Percentiles rank a stretch among this genome's conserved stretches.
Conservation (phyloP, 2,888 invertebrate species). For the Agriopis marginaria region DNA sequence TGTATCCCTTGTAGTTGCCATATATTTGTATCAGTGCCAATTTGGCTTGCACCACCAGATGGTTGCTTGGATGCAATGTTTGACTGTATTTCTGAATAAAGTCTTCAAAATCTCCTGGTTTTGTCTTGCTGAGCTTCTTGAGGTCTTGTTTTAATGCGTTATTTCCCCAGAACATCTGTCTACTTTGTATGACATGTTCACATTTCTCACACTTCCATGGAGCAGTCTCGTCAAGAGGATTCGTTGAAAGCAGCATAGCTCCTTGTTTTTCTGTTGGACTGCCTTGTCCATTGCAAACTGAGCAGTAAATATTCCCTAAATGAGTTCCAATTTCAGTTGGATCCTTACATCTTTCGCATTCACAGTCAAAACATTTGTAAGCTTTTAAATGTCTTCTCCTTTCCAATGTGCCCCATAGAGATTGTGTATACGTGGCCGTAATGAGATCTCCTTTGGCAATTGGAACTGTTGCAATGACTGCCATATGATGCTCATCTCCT, state of each 20-base stretch:
- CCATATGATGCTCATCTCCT: slow-evolving; percentile 86
- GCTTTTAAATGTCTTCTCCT: slow-evolving; percentile 87
- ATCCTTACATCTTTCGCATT: slow-evolving; percentile 89
- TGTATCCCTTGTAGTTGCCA: slow-evolving; percentile 86
- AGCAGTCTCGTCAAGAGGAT: slow-evolving; percentile 87
- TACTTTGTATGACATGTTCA: slow-evolving; percentile 82
- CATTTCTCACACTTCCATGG: slow-evolving; percentile 90
- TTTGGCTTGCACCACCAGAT: slow-evolving; percentile 89
- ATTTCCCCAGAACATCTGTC: slow-evolving; percentile 88
- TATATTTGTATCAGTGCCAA: slow-evolving; percentile 90
- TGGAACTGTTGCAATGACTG: slow-evolving; percentile 88
- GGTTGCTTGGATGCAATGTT: slow-evolving; percentile 89
- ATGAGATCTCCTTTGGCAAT: slow-evolving; percentile 89
- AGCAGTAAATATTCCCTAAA: slow-evolving; percentile 88
- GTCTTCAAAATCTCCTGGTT: slow-evolving; percentile 86
- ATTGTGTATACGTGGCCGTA: slow-evolving; percentile 90
- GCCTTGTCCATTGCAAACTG: slow-evolving; percentile 85
- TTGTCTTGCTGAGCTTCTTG: slow-evolving; percentile 80
- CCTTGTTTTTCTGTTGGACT: slow-evolving; percentile 53
- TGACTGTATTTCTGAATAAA: slow-evolving; percentile 88
- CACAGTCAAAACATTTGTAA: slow-evolving; percentile 90
- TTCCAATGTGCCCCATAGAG: slow-evolving; percentile 89
- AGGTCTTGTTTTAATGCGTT: slow-evolving; percentile 88
- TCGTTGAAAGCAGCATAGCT: slow-evolving; percentile 85
- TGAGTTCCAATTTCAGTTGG: slow-evolving; percentile 89